Conservation (phyloP, 37 sponge, comb jelly and placozoan species). For the Hexactinellida sp. region DNA sequence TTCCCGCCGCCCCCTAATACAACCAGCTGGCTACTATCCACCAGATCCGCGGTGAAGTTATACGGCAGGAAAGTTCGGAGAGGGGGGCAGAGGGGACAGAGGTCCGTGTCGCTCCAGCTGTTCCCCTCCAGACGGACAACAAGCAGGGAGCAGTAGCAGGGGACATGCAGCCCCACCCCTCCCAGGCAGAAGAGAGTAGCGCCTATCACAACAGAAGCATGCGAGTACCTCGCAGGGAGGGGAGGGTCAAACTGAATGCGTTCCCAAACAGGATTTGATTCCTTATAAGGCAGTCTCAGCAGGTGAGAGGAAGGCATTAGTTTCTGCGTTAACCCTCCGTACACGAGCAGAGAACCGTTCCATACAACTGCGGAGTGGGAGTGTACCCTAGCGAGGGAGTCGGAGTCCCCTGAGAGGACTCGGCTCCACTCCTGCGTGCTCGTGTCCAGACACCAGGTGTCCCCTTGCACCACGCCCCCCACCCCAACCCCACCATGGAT, state of each 20-base stretch:
- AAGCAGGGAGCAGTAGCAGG: not conserved
- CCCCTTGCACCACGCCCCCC: slow-evolving; percentile 7
- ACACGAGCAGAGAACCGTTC: not conserved
- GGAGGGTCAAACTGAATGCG: not conserved
- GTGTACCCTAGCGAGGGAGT: not conserved
- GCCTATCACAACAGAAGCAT: not conserved
- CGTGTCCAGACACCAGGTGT: not conserved
- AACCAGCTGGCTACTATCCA: not conserved
- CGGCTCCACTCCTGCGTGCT: not conserved
- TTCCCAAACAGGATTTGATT: not conserved
- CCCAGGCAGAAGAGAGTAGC: not conserved
- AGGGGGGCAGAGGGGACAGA: not conserved
- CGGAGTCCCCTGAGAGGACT: not conserved
- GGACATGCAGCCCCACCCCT: not conserved
- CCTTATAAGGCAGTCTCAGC: not conserved
- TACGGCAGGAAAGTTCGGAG: not conserved
- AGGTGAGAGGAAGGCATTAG: not conserved
- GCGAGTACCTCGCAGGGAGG: slow-evolving; percentile 17
- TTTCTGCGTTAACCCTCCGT: not conserved
- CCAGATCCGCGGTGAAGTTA: not conserved
- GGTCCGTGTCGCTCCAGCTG: not conserved
- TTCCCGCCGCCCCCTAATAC: slow-evolving; percentile 34
- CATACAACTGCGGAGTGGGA: not conserved
- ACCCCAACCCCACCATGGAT: slow-evolving; percentile 13
- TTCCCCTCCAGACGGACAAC: not conserved